Conservation (phyloP, 2,797 vertebrate species). For the Sebastes trivittatus region DNA sequence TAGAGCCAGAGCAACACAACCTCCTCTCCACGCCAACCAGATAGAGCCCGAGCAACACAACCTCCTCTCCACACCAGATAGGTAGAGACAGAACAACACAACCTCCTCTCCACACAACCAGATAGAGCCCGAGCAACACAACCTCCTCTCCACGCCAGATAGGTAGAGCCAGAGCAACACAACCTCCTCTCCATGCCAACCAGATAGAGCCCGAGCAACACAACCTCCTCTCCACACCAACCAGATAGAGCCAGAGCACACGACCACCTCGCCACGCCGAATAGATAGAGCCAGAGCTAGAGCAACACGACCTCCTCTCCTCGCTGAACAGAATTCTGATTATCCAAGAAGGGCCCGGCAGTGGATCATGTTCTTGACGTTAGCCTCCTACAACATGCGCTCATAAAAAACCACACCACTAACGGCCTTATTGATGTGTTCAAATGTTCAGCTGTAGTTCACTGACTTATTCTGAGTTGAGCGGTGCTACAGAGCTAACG, state of each 20-base stretch:
- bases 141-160: background rate
- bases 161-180: fast-evolving
- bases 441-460: background rate
- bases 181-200: too few species aligned
- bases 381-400: background rate
- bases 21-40: too few species aligned
- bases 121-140: too few species aligned
- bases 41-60: fast-evolving
- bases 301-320: background rate
- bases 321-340: background rate
- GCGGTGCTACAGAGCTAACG: background rate
- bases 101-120: too few species aligned
- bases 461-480: background rate
- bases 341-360: background rate
- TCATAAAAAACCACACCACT: background rate
- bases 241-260: too few species aligned
- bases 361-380: background rate
- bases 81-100: too few species aligned
- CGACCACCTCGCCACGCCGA: too few species aligned
- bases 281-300: too few species aligned
- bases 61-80: too few species aligned
- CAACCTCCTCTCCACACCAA: too few species aligned
- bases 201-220: too few species aligned
- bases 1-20: too few species aligned
- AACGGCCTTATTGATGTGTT: background rate